Conservation (phyloP, 2,888 invertebrate genomes). For the Keiferia lycopersicella region DNA sequence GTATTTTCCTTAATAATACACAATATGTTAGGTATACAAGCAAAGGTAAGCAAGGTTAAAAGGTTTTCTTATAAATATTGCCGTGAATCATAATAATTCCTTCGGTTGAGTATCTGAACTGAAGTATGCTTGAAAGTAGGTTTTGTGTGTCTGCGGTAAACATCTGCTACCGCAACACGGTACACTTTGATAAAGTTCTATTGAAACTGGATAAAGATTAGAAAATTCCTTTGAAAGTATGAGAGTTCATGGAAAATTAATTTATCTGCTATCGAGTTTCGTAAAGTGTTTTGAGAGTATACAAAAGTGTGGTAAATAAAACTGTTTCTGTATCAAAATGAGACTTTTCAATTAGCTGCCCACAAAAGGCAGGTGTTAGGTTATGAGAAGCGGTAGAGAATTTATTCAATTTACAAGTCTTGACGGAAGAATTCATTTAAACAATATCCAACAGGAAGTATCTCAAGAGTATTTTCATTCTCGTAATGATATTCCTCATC, state of each 20-base stretch:
- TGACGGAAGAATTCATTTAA: slow-evolving; percentile 10
- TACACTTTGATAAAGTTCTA: slow-evolving; percentile 22
- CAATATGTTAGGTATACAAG: slow-evolving; percentile 12
- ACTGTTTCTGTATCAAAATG: background rate
- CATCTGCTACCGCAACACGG: slow-evolving; percentile 16
- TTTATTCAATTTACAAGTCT: slow-evolving; percentile 5
- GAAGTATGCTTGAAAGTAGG: slow-evolving; percentile 15
- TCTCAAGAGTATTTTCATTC: background rate
- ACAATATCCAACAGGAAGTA: slow-evolving; percentile 4
- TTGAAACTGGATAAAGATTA: slow-evolving; percentile 14
- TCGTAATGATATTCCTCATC: background rate
- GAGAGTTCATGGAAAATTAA: background rate
- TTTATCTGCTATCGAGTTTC: too few species aligned
- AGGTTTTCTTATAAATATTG: slow-evolving; percentile 12
- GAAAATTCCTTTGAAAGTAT: background rate
- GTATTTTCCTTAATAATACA: slow-evolving; percentile 4
- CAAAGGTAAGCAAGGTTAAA: slow-evolving; percentile 15
- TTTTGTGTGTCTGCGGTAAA: slow-evolving; percentile 24
- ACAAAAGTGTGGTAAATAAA: too few species aligned
- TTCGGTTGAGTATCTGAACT: slow-evolving; percentile 1
- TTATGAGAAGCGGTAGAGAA: background rate
- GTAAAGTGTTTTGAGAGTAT: too few species aligned
- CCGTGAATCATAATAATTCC: slow-evolving; percentile 21
- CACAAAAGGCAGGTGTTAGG: background rate
- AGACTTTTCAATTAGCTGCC: background rate